phyloP scores from a whole-genome alignment of 2,113 vertebrate species.

The Aspidoscelis tigris region DNA sequence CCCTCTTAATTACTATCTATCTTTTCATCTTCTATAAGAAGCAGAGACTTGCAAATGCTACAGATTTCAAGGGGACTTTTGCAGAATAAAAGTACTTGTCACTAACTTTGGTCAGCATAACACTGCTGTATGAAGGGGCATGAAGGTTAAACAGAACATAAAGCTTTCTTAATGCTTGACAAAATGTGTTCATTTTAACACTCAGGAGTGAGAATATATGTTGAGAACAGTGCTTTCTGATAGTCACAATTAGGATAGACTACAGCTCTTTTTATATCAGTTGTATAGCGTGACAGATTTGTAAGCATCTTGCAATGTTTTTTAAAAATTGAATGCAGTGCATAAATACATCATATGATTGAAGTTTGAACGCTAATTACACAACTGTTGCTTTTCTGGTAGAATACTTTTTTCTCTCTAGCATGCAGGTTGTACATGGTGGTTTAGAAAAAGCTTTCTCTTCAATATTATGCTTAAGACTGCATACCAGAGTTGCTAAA shows the following conservation, averaged over 20 bases:
- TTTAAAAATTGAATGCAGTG: slow-evolving; percentile 33
- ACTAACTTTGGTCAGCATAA: background rate
- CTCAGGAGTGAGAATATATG: slow-evolving; percentile 64
- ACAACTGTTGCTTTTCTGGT: slow-evolving; percentile 50
- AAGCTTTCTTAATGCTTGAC: slow-evolving; percentile 30
- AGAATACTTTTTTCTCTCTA: slow-evolving; percentile 33
- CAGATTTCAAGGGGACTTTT: slow-evolving; percentile 56
- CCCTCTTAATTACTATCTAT: slow-evolving; percentile 54
- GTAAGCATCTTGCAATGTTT: slow-evolving; percentile 47
- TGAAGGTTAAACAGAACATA: slow-evolving; percentile 48
- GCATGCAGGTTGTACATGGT: slow-evolving; percentile 66
- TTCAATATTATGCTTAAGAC: slow-evolving; percentile 69
- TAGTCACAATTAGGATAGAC: slow-evolving; percentile 57
- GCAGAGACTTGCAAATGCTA: slow-evolving; percentile 62
- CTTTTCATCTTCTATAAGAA: slow-evolving; percentile 57
- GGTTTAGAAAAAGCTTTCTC: slow-evolving; percentile 66
- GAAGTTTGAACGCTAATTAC: slow-evolving; percentile 48
- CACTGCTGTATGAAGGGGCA: background rate
- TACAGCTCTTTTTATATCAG: slow-evolving; percentile 51
- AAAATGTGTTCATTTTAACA: slow-evolving; percentile 26
- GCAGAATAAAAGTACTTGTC: slow-evolving; percentile 10
- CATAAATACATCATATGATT: slow-evolving; percentile 50
- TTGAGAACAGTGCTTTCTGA: slow-evolving; percentile 56
- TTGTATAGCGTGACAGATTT: slow-evolving; percentile 55
- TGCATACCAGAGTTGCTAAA: slow-evolving; percentile 64